Evolutionary conservation across 2,797 vertebrate species (phyloP).

Genomic region (Cetoscarus ocellatus): DNA sequence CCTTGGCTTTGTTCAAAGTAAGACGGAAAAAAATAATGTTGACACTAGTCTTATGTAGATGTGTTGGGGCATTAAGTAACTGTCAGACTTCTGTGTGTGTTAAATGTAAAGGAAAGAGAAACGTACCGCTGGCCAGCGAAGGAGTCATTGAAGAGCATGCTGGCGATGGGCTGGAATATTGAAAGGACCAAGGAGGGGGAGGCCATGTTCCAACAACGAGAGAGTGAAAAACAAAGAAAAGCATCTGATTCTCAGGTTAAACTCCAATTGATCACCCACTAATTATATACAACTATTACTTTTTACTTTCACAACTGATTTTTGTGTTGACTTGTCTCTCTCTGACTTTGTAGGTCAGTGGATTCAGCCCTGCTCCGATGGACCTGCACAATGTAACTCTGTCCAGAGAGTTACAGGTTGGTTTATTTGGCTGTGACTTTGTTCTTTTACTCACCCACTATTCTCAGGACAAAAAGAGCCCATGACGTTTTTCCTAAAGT

Average conservation of each 20-base stretch:
- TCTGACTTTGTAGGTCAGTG: conserved; percentile 84
- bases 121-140: conserved; percentile 97
- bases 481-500: neutral
- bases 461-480: neutral
- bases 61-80: neutral
- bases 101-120: conserved; percentile 90
- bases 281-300: neutral
- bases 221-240: conserved; percentile 93
- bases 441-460: neutral
- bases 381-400: conserved; percentile 94
- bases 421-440: conserved; percentile 9
- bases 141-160: conserved; percentile 97
- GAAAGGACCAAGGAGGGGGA: conserved; percentile 97
- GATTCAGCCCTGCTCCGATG: conserved; percentile 89
- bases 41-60: neutral
- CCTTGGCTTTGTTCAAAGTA: too few species aligned
- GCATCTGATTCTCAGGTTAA: conserved; percentile 89
- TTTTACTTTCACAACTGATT: neutral
- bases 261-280: neutral
- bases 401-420: conserved; percentile 95
- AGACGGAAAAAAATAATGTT: too few species aligned
- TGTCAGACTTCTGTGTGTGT: conserved; percentile 6
- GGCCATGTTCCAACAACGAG: conserved; percentile 89
- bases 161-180: conserved; percentile 94
- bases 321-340: conserved; percentile 2